These are phyloP conservation scores for Sebastes kiyomatsui DNA, from an alignment of 2,797 vertebrate genomes.

Conservation along the genomic window DNA sequence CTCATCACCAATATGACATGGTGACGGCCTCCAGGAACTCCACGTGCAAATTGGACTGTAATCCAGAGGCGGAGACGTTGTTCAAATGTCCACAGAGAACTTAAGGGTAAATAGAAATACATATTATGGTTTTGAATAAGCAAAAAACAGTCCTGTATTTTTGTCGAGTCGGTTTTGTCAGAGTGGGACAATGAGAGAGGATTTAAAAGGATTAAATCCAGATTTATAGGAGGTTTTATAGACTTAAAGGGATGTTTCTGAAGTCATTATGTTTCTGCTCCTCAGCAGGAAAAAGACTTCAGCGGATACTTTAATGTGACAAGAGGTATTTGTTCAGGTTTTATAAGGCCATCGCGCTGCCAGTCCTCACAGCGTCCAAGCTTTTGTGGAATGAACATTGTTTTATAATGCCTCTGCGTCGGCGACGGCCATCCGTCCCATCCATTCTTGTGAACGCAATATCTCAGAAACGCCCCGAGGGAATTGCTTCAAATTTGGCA, in stretches of 20 bases:
- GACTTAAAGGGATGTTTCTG: background rate
- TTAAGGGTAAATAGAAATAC: background rate
- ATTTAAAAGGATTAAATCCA: background rate
- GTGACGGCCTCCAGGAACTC: conserved; percentile 17
- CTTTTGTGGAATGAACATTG: background rate
- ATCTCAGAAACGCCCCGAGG: no score
- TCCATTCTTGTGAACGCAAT: no score
- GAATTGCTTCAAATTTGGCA: no score
- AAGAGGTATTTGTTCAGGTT: background rate
- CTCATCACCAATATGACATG: background rate
- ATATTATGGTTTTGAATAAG: background rate
- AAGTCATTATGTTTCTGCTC: background rate
- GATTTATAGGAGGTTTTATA: background rate
- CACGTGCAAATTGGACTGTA: background rate
- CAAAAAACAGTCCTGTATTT: background rate
- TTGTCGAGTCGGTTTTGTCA: background rate
- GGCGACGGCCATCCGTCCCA: no score
- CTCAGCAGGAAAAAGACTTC: background rate
- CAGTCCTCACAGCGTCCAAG: background rate
- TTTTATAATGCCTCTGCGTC: background rate
- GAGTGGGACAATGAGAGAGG: background rate
- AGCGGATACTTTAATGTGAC: background rate
- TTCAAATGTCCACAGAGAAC: background rate
- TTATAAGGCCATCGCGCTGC: conserved; percentile 3
- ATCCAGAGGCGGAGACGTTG: background rate